Conservation (phyloP, 1,140 invertebrate species). For the Eriocheir sinensis region DNA sequence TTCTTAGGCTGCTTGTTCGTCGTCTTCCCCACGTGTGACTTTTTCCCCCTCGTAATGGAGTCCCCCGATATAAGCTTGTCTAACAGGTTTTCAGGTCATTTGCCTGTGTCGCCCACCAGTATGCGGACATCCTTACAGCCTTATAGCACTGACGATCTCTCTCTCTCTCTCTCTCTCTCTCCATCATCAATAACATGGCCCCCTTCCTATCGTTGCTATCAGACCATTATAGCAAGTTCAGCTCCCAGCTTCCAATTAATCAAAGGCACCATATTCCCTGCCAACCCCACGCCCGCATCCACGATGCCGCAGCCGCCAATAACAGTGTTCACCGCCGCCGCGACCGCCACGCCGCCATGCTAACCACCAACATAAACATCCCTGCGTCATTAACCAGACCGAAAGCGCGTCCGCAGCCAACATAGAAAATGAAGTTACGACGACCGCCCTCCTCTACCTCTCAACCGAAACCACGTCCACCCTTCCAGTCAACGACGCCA, state of each 20-base stretch:
- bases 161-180: conserved; percentile 22
- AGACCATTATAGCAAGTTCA: conserved; percentile 1
- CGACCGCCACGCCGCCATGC: not conserved
- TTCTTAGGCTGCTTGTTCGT: too few relatives aligned
- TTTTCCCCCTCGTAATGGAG: too few relatives aligned
- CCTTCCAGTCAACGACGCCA: not conserved
- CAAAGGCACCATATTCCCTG: conserved; percentile 1
- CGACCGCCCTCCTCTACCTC: not conserved
- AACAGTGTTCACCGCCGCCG: not conserved
- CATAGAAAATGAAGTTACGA: not conserved
- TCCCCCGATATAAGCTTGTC: too few relatives aligned
- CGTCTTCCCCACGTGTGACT: too few relatives aligned
- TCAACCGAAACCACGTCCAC: too few relatives aligned
- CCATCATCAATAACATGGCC: not conserved
- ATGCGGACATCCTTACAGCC: too few relatives aligned
- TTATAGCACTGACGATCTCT: too few relatives aligned
- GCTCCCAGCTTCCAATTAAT: not conserved
- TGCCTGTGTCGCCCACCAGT: too few relatives aligned
- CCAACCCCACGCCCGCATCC: not conserved
- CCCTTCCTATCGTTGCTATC: not conserved
- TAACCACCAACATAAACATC: conserved; percentile 5
- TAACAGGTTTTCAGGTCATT: too few relatives aligned
- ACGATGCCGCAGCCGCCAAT: not conserved
- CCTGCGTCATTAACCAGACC: not conserved
- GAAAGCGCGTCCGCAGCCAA: not conserved